Evolutionary conservation across 2,888 invertebrate genomes (phyloP), one percentile per base, ranked within the genome.

Genomic region (Cephus nigrinus): DNA sequence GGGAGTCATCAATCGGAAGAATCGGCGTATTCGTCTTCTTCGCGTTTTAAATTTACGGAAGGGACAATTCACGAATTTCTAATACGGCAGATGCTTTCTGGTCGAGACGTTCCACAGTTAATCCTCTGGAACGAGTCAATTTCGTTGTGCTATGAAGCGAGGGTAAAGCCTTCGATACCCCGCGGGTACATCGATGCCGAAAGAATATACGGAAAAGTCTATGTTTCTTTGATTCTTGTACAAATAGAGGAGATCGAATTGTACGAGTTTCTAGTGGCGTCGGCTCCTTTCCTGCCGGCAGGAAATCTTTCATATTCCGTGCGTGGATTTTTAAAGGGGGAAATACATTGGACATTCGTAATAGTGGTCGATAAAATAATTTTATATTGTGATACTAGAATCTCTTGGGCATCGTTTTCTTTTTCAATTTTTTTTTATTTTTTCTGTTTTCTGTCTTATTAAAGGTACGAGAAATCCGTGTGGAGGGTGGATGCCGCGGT

Each of bases 81-180:
- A 55, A 55, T 55, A 55, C 55, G 55, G 55, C 15, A 55, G 23
- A 55, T 55, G 55, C 23, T 55, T 55, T 23, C 55, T 55, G 71
- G 30, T 33, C 71, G 30, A 32, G 33, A 71, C 31, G 30, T 31
- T 33, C 78, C 73, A 78, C 80, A 23, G 55, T 87, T 87, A 87
- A 87, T 87, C 87, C 84, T 77, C 78, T 72, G 84, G 80, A 88
- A 86, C 86, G 86, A 88, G 87, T 87, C 87, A 87, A 88, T 88
- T 88, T 86, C 84, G 85, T 84, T 86, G 86, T 84, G 86, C 87
- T 84, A 75, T 81, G 84, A 82, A 87, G 84, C 86, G 85, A 86
- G 82, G 84, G 82, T 86, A 87, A 88, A 84, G 82, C 84, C 82
- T 80, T 78, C 84, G 84, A 84, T 86, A 84, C 80, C 79, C 55